A percentile compares a stretch with the other conserved stretches of the same genome.
These are phyloP conservation scores for Ichneumoninae sp. DNA, from an alignment of 2,888 invertebrate species.

Conservation along the genomic window DNA sequence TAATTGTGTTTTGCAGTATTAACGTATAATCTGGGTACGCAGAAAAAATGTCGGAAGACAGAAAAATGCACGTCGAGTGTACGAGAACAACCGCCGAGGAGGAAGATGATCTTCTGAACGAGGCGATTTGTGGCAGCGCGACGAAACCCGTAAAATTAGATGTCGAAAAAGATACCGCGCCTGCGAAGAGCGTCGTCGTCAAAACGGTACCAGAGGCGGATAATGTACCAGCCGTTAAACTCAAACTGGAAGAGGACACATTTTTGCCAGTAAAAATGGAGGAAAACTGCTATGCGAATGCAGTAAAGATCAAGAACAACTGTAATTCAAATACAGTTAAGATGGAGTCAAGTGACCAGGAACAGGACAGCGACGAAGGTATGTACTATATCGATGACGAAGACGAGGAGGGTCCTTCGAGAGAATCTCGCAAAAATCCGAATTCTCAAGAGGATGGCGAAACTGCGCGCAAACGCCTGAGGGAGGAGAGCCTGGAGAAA, in stretches of 20 bases:
- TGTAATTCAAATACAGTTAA: not conserved
- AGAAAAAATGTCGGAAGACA: constrained; percentile 32
- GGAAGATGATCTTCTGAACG: constrained; percentile 74
- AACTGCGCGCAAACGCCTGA: constrained; percentile 74
- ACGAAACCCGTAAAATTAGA: constrained; percentile 49
- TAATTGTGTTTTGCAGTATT: not conserved
- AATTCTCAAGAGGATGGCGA: constrained; percentile 45
- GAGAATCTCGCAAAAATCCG: constrained; percentile 24
- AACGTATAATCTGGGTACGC: not conserved
- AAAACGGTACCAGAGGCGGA: not conserved
- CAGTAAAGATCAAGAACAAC: constrained; percentile 35
- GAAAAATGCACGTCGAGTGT: constrained; percentile 6
- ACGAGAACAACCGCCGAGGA: constrained; percentile 56
- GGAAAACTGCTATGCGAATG: not conserved
- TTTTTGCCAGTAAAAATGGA: not conserved
- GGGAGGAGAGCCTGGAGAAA: constrained; percentile 71
- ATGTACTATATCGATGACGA: constrained; percentile 24
- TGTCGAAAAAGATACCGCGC: not conserved
- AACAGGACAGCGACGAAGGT: not conserved
- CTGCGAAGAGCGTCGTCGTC: not conserved
- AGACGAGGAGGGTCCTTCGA: not conserved
- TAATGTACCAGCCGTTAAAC: not conserved
- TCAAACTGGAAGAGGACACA: not conserved
- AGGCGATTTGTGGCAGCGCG: constrained; percentile 70
- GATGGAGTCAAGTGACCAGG: constrained; percentile 14